Conservation (phyloP, 2,888 invertebrate species). For the Ornithoptera priamus region DNA sequence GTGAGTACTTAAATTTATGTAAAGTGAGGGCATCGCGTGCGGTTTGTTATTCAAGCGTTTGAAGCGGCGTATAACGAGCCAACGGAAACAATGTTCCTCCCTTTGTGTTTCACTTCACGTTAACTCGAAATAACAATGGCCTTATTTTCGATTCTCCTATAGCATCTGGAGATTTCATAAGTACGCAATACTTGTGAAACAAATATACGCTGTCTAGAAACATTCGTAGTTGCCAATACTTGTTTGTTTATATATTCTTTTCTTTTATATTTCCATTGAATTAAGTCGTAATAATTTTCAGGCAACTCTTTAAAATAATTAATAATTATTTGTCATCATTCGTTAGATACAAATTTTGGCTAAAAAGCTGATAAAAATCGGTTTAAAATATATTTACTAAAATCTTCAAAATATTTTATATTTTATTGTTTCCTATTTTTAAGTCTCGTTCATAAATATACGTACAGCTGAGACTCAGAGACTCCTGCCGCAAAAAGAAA, state of each 20-base stretch:
- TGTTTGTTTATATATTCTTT: background rate
- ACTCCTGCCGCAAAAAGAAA: too few relatives aligned
- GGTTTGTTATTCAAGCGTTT: constrained; percentile 74
- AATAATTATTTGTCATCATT: too few relatives aligned
- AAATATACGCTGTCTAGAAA: constrained; percentile 13
- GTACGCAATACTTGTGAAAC: constrained; percentile 18
- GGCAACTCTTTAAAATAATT: too few relatives aligned
- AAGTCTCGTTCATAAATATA: too few relatives aligned
- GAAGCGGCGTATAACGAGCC: constrained; percentile 71
- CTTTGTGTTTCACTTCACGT: constrained; percentile 73
- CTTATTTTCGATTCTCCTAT: constrained; percentile 71
- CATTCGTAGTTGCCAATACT: background rate
- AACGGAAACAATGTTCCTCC: constrained; percentile 68
- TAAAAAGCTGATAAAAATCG: too few relatives aligned
- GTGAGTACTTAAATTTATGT: constrained; percentile 27
- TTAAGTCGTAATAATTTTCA: too few relatives aligned
- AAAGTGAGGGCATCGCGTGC: constrained; percentile 34
- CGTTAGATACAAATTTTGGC: too few relatives aligned
- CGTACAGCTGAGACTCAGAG: too few relatives aligned
- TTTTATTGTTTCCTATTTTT: too few relatives aligned
- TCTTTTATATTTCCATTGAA: too few relatives aligned
- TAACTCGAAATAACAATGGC: constrained; percentile 77
- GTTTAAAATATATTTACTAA: too few relatives aligned
- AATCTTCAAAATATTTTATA: too few relatives aligned
- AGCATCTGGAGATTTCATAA: constrained; percentile 26